These are phyloP conservation scores for Oikopleura dioica DNA, from an alignment of 23 tunicate species.

Conservation along the genomic window DNA sequence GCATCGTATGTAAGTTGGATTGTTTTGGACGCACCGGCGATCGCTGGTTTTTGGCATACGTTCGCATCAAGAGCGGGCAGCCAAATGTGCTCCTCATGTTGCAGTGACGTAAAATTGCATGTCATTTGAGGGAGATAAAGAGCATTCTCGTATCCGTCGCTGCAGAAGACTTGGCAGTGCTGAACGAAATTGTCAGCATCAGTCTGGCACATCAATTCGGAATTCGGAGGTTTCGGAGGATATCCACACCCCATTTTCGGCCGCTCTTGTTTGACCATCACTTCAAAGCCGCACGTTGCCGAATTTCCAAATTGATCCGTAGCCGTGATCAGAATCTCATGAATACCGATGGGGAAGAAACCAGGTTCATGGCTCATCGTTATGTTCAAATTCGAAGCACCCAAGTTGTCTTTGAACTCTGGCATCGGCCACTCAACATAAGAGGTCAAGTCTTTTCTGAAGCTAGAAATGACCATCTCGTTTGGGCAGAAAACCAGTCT, in stretches of 20 bases:
- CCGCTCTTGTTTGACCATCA: slow-evolving; percentile 30
- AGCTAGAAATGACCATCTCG: slow-evolving; percentile 37
- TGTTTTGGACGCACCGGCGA: too few species aligned
- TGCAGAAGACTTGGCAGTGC: slow-evolving; percentile 25
- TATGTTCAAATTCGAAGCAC: slow-evolving; percentile 2
- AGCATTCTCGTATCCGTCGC: slow-evolving; percentile 17
- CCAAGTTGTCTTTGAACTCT: slow-evolving; percentile 42
- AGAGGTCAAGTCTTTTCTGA: slow-evolving; percentile 22
- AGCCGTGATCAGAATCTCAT: slow-evolving; percentile 29
- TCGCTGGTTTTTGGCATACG: slow-evolving; percentile 23
- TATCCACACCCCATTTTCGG: slow-evolving; percentile 23
- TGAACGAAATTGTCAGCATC: slow-evolving; percentile 18
- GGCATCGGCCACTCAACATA: slow-evolving; percentile 32
- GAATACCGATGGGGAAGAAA: slow-evolving; percentile 23
- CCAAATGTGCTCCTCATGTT: slow-evolving; percentile 18
- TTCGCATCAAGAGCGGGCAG: slow-evolving; percentile 26
- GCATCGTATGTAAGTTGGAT: too few species aligned
- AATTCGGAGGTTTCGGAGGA: slow-evolving; percentile 32
- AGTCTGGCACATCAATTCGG: slow-evolving; percentile 26
- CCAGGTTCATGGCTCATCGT: slow-evolving; percentile 23
- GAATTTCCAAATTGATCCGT: slow-evolving; percentile 25
- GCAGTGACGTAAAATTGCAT: too few species aligned
- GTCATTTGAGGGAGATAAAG: slow-evolving; percentile 29
- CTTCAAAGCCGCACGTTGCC: slow-evolving; percentile 20
- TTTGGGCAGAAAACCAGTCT: slow-evolving; percentile 21